Percentiles rank a stretch among this genome's conserved stretches.
Conservation (phyloP, 2,888 invertebrate species). For the Polydrusus pterygomalis region DNA sequence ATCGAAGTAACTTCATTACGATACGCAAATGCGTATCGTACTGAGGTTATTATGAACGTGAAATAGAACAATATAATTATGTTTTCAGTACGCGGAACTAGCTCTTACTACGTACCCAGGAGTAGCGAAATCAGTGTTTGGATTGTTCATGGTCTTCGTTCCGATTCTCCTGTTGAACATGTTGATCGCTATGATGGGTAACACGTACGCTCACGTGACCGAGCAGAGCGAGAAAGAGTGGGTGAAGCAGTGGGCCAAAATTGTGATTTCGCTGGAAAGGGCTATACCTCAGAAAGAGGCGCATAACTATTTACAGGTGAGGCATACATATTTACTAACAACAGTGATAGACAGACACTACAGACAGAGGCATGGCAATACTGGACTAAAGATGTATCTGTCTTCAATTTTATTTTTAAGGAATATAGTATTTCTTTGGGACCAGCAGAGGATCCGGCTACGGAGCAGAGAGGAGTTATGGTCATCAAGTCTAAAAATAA, state of each 20-base stretch:
- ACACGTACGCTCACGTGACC: constrained; percentile 98
- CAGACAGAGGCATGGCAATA: too few relatives aligned
- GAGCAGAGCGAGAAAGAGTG: constrained; percentile 99
- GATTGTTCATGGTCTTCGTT: constrained; percentile 97
- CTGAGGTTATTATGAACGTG: too few relatives aligned
- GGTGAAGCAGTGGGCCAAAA: constrained; percentile 94
- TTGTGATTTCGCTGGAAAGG: constrained; percentile 95
- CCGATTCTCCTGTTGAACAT: constrained; percentile 97
- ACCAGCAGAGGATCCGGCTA: constrained; percentile 86
- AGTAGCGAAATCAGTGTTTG: constrained; percentile 96
- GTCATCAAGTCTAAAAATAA: constrained; percentile 98
- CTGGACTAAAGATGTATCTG: too few relatives aligned
- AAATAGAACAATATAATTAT: too few relatives aligned
- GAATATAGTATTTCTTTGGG: constrained; percentile 96
- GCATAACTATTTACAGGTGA: constrained; percentile 86
- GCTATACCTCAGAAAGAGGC: constrained; percentile 94
- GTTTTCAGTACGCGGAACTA: constrained; percentile 90
- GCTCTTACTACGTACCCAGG: constrained; percentile 92
- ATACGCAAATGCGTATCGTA: too few relatives aligned
- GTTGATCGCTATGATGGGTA: constrained; percentile 99
- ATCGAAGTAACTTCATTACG: too few relatives aligned
- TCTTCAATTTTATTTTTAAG: constrained; percentile 50
- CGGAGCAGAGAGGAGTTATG: constrained; percentile 95
- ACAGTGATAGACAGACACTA: too few relatives aligned
- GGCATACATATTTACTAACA: too few relatives aligned